Evolutionary conservation across 2,113 vertebrate genomes (phyloP), one percentile per base, ranked within the genome.

Genomic region (Malurus alboscapulatus): DNA sequence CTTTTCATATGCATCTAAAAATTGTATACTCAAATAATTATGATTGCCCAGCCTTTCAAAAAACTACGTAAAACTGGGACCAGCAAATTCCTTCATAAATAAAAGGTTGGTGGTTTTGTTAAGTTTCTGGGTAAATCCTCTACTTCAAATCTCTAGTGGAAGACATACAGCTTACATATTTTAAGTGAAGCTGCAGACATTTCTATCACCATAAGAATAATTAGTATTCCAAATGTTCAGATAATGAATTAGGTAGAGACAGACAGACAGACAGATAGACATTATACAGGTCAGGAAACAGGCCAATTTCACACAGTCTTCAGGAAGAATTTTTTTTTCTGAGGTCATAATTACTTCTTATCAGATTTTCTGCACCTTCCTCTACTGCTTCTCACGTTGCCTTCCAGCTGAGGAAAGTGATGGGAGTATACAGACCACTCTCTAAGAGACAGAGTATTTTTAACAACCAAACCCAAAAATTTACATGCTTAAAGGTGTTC

Each of bases 401-500:
- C 38, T 79, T 84, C 42, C 54, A 80, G 5, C 29, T 30, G 45
- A 92, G 66, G 24, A 72, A 81, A 54, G 29, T 1, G 2, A 72
- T 34, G 34, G 42, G 87, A 38, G 34, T 9, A 55, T 13, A 58
- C 32, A 67, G 45, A 83, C 7, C 45, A n/a, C 20, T 62, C 16
- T 55, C 15, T 6, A 50, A 42, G 45, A 89, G 11, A 62, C 8
- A 71, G 20, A 63, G 17, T 7, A 17, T 30, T 78, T 89, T 78
- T 42, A 91, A 79, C 44, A 32, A 48, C 19, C 45, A 57, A 4
- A 2, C 29, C 25, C 30, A 8, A 74, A 66, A 62, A 34, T 7
- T 1, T 6, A 22, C 0, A 1, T 0, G 0, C 63, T 86, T 84
- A 29, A 59, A 91, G 47, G 24, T 0, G 0, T 1, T 1, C 2